A percentile compares a stretch with the other conserved stretches of the same genome.
Conservation (phyloP, 2,888 invertebrate genomes). For the Embidobia sp. region DNA sequence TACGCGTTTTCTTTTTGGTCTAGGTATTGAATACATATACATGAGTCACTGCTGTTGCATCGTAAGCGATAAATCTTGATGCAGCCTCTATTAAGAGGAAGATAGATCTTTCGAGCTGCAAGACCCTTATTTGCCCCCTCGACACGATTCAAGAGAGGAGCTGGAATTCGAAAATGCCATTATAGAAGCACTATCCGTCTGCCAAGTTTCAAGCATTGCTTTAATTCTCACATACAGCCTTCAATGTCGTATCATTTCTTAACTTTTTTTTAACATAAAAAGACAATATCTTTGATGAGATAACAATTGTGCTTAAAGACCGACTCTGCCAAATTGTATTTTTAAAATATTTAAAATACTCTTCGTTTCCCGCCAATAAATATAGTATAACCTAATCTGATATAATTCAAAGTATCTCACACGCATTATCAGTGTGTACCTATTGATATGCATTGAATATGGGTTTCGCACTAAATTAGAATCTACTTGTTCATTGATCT, state of each 20-base stretch:
- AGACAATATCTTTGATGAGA: too few relatives aligned
- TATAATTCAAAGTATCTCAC: too few relatives aligned
- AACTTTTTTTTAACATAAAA: too few relatives aligned
- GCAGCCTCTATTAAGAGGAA: constrained; percentile 66
- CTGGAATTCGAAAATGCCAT: constrained; percentile 23
- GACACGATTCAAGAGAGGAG: constrained; percentile 15
- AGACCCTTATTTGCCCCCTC: constrained; percentile 26
- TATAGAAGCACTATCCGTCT: constrained; percentile 20
- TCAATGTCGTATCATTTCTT: constrained; percentile 12
- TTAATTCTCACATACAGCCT: not conserved
- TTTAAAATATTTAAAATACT: too few relatives aligned
- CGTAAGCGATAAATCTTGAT: constrained; percentile 69
- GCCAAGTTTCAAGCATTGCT: constrained; percentile 21
- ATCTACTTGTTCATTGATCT: too few relatives aligned
- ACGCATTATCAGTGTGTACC: too few relatives aligned
- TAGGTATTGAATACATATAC: constrained; percentile 18
- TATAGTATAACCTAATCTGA: too few relatives aligned
- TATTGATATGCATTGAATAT: too few relatives aligned
- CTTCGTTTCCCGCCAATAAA: too few relatives aligned
- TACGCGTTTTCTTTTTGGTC: constrained; percentile 38
- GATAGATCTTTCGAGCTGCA: constrained; percentile 29
- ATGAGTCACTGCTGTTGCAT: constrained; percentile 62
- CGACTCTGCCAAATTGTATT: too few relatives aligned
- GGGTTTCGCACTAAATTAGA: too few relatives aligned
- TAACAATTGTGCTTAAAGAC: too few relatives aligned